Percentiles rank a stretch among this genome's conserved stretches.
phyloP scores from a whole-genome alignment of 2,113 vertebrate genomes.

The Jacana jacana region DNA sequence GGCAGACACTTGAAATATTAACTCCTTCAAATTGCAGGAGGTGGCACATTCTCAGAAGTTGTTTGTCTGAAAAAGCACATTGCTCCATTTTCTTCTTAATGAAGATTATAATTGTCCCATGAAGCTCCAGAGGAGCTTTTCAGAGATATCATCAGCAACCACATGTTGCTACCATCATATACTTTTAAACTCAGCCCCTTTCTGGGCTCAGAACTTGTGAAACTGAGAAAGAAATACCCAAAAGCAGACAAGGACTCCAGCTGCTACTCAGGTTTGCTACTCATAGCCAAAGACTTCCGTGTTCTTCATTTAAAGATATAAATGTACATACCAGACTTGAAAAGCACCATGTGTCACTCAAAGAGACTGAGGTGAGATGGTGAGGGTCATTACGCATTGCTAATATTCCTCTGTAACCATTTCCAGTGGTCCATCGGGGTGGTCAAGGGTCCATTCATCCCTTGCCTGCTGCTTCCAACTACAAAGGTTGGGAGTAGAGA shows the following conservation, averaged over 20 bases:
- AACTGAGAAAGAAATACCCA: not conserved
- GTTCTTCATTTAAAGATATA: not conserved
- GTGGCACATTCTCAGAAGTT: not conserved
- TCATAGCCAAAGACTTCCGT: not conserved
- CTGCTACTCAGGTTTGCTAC: not conserved
- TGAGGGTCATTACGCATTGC: not conserved
- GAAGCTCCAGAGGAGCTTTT: not conserved
- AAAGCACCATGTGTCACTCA: not conserved
- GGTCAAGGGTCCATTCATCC: no score
- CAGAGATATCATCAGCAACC: not conserved
- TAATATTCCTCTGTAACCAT: not conserved
- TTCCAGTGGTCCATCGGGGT: not conserved
- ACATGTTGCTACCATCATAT: not conserved
- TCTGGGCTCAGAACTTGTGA: not conserved
- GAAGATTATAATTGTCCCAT: not conserved
- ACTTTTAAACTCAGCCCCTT: not conserved
- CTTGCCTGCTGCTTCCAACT: not conserved
- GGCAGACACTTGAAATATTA: not conserved
- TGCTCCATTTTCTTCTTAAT: not conserved
- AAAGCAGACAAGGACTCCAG: not conserved
- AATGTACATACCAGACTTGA: not conserved
- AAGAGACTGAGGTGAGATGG: not conserved
- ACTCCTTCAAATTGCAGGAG: not conserved
- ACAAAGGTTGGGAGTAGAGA: not conserved
- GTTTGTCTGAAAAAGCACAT: not conserved